Base-by-base conservation (phyloP, 2,888 invertebrate species). In the Xestia ashworthii region DNA sequence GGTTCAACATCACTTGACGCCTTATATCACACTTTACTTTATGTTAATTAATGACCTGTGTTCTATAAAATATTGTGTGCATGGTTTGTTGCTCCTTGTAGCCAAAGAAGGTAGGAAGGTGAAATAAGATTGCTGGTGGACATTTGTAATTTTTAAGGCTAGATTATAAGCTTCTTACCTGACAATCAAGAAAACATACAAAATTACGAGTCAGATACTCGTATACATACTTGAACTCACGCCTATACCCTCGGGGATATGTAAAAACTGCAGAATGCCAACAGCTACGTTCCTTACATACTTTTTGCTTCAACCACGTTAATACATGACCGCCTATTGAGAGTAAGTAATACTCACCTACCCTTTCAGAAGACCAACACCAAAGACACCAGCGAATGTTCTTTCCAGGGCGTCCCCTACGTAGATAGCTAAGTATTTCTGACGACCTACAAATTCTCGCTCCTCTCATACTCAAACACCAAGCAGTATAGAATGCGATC, bases 401-500 rank as follows among this genome's bases (percentile, higher is more conserved):
- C 8, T 60, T n/a, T 60, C 32, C 8, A 60, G 14, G 5, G 5
- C 25, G 25, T 16, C 16, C 14, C 8, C 55, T 25, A n/a, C 1
- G 9, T 16, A 16, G 16, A 19, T 60, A 14, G 55, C 25, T 22
- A 70, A 38, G 38, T 48, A 22, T 38, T 25, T 8, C 12, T 32
- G 46, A 22, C 6, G 14, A 80, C 48, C 44, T 1, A 77, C 9
- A n/a, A 32, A 38, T 16, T 74, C 65, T 66, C 88, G 87, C 88
- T 82, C 48, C 69, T 74, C 78, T 58, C 71, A 70, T 80, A 68
- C 53, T 32, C 58, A 74, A 81, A 69, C 46, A 82, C 82, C 84
- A 86, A 80, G 60, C 75, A 66, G 48, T 46, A 48, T 46, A 82
- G 83, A 84, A 83, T 84, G 86, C 79, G 68, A 89, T 84, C 78